Percentiles rank a stretch among this genome's conserved stretches.
Evolutionary conservation across 23 tunicate genomes (phyloP).

Genomic region (Oikopleura dioica): DNA sequence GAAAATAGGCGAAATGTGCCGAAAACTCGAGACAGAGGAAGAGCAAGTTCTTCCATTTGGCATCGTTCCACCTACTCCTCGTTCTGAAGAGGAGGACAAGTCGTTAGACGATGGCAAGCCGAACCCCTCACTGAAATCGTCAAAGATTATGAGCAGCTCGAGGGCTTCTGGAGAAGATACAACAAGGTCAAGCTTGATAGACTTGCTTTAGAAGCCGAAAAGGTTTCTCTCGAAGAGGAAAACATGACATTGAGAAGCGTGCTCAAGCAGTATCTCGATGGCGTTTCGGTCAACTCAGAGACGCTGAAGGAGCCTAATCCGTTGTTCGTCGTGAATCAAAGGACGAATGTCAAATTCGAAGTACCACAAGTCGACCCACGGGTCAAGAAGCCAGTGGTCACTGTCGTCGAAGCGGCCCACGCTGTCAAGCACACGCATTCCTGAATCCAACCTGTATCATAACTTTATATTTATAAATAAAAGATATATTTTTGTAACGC

Average conservation of each 20-base stretch:
- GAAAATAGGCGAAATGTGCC: constrained; percentile 64
- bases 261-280: constrained; percentile 81
- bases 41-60: constrained; percentile 81
- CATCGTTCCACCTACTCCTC: background rate
- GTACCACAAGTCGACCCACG: constrained; percentile 92
- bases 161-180: constrained; percentile 91
- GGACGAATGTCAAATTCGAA: constrained; percentile 63
- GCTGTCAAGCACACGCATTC: constrained; percentile 23
- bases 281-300: constrained; percentile 86
- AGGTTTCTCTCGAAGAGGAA: constrained; percentile 45
- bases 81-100: constrained; percentile 55
- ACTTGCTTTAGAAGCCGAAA: constrained; percentile 70
- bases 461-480: background rate
- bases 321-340: constrained; percentile 78
- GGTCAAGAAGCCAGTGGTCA: constrained; percentile 32
- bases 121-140: background rate
- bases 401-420: constrained; percentile 81
- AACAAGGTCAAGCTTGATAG: constrained; percentile 69
- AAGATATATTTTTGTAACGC: background rate
- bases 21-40: constrained; percentile 90
- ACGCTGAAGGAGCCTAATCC: constrained; percentile 57
- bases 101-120: constrained; percentile 33
- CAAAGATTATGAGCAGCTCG: constrained; percentile 20
- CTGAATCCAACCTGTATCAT: background rate
- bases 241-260: constrained; percentile 62